A percentile compares a stretch with the other conserved stretches of the same genome.
phyloP scores from a whole-genome alignment of 2,888 invertebrate species.

The Serrognathus titanus region DNA sequence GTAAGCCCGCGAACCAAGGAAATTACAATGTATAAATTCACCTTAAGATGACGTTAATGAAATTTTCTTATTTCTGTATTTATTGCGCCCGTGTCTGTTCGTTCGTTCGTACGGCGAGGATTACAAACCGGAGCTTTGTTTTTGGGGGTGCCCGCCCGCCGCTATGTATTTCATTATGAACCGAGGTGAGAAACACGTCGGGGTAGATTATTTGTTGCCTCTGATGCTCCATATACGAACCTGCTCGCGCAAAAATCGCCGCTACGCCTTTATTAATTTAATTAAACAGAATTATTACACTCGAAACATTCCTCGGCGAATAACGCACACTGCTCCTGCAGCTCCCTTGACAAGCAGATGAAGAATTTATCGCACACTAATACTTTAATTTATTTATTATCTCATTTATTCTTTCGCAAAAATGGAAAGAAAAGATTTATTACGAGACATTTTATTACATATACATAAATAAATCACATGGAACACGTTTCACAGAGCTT shows the following conservation, averaged over 20 bases:
- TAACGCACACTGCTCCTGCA: too few relatives aligned
- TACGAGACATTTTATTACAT: too few relatives aligned
- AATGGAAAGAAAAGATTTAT: too few relatives aligned
- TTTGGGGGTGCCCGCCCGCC: conserved; percentile 31
- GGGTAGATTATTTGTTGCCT: conserved; percentile 37
- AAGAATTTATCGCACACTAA: too few relatives aligned
- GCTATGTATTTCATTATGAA: conserved; percentile 32
- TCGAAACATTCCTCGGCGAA: conserved; percentile 6
- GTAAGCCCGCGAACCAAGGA: conserved; percentile 47
- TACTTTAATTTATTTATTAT: too few relatives aligned
- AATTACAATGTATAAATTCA: conserved; percentile 56
- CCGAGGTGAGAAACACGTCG: conserved; percentile 39
- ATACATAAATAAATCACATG: too few relatives aligned
- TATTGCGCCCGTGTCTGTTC: conserved; percentile 44
- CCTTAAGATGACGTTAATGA: conserved; percentile 58
- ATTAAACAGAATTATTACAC: conserved; percentile 27
- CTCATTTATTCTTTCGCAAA: too few relatives aligned
- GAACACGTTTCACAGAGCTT: too few relatives aligned
- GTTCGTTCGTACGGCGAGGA: conserved; percentile 35
- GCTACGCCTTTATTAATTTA: conserved; percentile 31
- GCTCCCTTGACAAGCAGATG: too few relatives aligned
- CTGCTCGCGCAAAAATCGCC: conserved; percentile 25
- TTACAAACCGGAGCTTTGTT: conserved; percentile 36
- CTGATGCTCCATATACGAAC: conserved; percentile 10
- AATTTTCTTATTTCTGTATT: conserved; percentile 54